Base-by-base conservation (phyloP, 2,113 vertebrate genomes). In the Solenodon paradoxus region DNA sequence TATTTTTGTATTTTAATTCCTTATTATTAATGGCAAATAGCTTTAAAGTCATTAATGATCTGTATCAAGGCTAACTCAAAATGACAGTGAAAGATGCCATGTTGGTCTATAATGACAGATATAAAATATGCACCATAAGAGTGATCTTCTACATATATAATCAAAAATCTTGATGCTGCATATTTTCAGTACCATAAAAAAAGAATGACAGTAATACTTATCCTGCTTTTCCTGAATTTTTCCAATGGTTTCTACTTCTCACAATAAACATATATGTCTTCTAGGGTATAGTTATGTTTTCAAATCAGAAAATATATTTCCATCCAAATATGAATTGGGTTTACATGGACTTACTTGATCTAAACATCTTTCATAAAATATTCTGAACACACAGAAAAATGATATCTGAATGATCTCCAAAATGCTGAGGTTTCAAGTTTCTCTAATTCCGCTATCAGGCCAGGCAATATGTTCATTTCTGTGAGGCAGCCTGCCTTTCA, bases 381-480 rank as follows among this genome's bases (percentile, higher is more conserved):
- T 94, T 97, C 74, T 75, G 51, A 94, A 97, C n/a, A 79, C 63
- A 72, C 10, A 85, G 26, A 88, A 69, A 91, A 97, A 80, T 32
- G n/a, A 82, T 66, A 92, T n/a, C 59, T 69, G 38, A 59, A 19
- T 68, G 75, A 92, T 95, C 55, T 85, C 88, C 49, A 74, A 96
- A 96, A 90, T 64, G 90, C 91, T 95, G 66, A 92, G 53, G 71
- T 63, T 90, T 84, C 77, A 12, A 72, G 35, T 93, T 83, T 95
- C 55, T 78, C 9, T 57, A 92, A 94, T 90, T 82, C 35, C 85
- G 66, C 75, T 40, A 22, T 53, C 16, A 47, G 66, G 40, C 38
- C 9, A 59, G 8, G 57, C 89, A 61, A 35, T 49, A 55, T 11
- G 19, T 63, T 78, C 80, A 51, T 78, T 83, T 88, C 59, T 28